phyloP scores from a whole-genome alignment of 1,140 invertebrate genomes.

The Drosophila melanogaster region DNA sequence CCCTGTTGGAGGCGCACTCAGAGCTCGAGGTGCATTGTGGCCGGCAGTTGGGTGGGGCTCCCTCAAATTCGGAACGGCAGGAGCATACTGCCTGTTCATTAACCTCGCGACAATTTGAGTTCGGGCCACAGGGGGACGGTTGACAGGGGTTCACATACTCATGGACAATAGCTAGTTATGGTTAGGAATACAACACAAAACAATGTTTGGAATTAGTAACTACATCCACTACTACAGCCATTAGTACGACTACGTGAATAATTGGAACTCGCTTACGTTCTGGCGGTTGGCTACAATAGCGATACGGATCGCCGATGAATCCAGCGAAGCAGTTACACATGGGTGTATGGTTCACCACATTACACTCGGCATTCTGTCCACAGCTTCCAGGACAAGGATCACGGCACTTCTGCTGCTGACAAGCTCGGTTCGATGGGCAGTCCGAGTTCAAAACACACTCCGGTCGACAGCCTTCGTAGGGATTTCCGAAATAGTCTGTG shows the following conservation, averaged over 20 bases:
- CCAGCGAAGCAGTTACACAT: constrained; percentile 89
- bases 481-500: constrained; percentile 89
- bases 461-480: constrained; percentile 90
- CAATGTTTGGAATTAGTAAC: constrained; percentile 69
- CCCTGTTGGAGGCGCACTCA: constrained; percentile 90
- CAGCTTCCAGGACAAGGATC: constrained; percentile 92
- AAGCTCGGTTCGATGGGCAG: constrained; percentile 89
- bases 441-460: constrained; percentile 91
- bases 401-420: constrained; percentile 90
- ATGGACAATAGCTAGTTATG: constrained; percentile 78
- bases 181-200: constrained; percentile 55
- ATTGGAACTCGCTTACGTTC: constrained; percentile 86
- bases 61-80: constrained; percentile 89
- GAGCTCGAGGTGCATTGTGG: constrained; percentile 91
- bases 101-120: constrained; percentile 87
- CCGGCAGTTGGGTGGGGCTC: constrained; percentile 90
- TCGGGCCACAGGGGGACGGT: constrained; percentile 89
- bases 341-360: constrained; percentile 90
- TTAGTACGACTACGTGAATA: constrained; percentile 45
- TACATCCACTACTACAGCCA: constrained; percentile 53
- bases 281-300: constrained; percentile 86
- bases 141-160: constrained; percentile 86
- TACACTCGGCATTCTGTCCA: constrained; percentile 90
- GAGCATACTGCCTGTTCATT: constrained; percentile 89
- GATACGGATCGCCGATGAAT: constrained; percentile 89